Percentiles rank a stretch among this genome's conserved stretches.
Conservation (phyloP, 2,797 vertebrate genomes). For the Heteromormyrus szaboi region DNA sequence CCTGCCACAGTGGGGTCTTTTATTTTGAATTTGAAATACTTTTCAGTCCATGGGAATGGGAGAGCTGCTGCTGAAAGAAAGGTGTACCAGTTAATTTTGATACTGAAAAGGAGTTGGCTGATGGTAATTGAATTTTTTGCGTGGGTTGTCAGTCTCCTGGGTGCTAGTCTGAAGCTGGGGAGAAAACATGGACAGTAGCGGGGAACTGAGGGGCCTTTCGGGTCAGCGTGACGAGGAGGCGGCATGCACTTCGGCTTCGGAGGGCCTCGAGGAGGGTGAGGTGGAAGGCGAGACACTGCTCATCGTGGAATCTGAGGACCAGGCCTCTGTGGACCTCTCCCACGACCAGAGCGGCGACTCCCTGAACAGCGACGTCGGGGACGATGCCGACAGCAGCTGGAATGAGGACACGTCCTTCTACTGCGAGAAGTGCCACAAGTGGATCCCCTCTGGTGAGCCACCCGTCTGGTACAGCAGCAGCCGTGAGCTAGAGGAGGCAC, state of each 20-base stretch:
- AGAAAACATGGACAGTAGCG: constrained; percentile 52
- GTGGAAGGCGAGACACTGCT: constrained; percentile 93
- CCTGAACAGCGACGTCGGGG: constrained; percentile 83
- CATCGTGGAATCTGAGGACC: constrained; percentile 91
- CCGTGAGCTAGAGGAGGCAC: not conserved
- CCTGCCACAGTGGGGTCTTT: not conserved
- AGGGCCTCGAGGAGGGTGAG: constrained; percentile 91
- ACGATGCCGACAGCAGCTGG: constrained; percentile 68
- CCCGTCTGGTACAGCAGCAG: not conserved
- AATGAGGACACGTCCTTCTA: constrained; percentile 86
- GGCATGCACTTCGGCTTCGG: constrained; percentile 78
- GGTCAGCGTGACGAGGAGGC: constrained; percentile 74
- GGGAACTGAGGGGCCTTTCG: constrained; percentile 60
- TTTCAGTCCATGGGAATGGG: not conserved
- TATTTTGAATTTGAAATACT: not conserved
- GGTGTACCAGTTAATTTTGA: not conserved
- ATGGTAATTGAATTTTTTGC: not conserved
- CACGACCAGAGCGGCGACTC: constrained; percentile 96
- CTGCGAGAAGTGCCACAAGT: constrained; percentile 94
- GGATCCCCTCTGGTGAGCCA: constrained; percentile 80
- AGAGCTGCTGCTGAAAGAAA: not conserved
- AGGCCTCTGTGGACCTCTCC: constrained; percentile 88
- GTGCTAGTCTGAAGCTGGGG: not conserved
- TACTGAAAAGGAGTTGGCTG: not conserved
- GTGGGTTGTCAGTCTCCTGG: not conserved